Evolutionary conservation across 2,797 vertebrate species (phyloP), one percentile per base, ranked within the genome.

Genomic region (Cyprinodon diabolis): DNA sequence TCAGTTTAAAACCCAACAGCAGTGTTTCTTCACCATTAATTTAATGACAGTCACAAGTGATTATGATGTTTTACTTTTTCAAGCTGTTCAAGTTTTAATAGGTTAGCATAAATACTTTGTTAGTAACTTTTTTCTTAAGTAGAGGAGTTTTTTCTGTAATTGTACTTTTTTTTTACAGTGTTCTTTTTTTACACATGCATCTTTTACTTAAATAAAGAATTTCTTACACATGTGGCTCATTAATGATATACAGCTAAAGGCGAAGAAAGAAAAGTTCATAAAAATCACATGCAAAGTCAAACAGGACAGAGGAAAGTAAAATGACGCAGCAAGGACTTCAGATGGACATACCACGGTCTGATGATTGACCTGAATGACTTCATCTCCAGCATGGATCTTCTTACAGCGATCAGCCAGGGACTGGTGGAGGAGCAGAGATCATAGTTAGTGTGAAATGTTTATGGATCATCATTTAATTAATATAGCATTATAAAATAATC

Each of bases 291-390:
- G 56, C 23, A 70, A 75, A 81, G 71, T 62, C 37, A 76, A 3
- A 66, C 19, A 62, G 52, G 14, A 74, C 71, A 62, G 40, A 71
- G 57, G 13, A 71, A 77, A 76, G 23, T 15, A 55, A 17, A 75
- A 66, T 37, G 49, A 68, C 12, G 30, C 35, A 66, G 52, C 69
- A 15, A 45, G 12, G 19, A 45, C 15, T 25, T n/a, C 30, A 40
- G 10, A n/a, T 25, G 17, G n/a, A 93, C 96, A 93, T 94, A 99
- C 98, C 96, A 99, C 98, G 91, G 98, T 99, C 95, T 99, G 98
- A 95, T 97, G 97, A 91, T 99, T 99, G 94, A 99, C 98, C 95
- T 99, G 98, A 94, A 99, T 99, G 91, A 99, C 98, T 96, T 99
- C 98, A 95, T 99, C 98, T 21, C 98, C 98, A 81, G 98, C 98